A percentile compares a stretch with the other conserved stretches of the same genome.
Conservation (phyloP, 2,888 invertebrate genomes). For the Dexiosoma caninum region DNA sequence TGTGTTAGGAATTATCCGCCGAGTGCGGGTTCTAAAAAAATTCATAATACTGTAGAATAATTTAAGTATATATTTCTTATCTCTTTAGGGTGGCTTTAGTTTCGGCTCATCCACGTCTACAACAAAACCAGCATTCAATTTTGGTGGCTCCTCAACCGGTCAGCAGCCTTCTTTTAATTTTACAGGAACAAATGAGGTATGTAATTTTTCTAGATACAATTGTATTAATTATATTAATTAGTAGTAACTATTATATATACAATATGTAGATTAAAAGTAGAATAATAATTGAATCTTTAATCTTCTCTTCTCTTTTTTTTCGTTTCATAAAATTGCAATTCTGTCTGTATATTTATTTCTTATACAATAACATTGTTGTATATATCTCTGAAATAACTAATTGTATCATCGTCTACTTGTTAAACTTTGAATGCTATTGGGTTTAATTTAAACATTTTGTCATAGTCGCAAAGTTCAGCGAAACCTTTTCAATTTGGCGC, state of each 20-base stretch:
- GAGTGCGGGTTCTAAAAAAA: too few relatives aligned
- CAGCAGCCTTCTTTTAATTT: slow-evolving; percentile 72
- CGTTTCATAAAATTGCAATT: slow-evolving; percentile 32
- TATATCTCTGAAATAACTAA: slow-evolving; percentile 35
- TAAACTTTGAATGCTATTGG: slow-evolving; percentile 34
- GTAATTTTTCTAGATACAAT: slow-evolving; percentile 16
- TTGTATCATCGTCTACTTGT: slow-evolving; percentile 47
- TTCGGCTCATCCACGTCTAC: slow-evolving; percentile 57
- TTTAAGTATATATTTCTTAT: slow-evolving; percentile 5
- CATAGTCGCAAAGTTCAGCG: slow-evolving; percentile 65
- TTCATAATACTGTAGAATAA: too few relatives aligned
- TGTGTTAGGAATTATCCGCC: too few relatives aligned
- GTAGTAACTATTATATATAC: slow-evolving; percentile 4
- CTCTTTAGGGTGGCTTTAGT: slow-evolving; percentile 64
- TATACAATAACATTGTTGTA: slow-evolving; percentile 38
- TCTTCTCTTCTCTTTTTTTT: slow-evolving; percentile 56
- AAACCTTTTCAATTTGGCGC: slow-evolving; percentile 74
- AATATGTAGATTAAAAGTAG: slow-evolving; percentile 26
- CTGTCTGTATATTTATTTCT: slow-evolving; percentile 30
- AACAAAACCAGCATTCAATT: slow-evolving; percentile 72
- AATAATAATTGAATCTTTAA: slow-evolving; percentile 47
- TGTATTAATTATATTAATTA: slow-evolving; percentile 3
- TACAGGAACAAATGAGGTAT: slow-evolving; percentile 68
- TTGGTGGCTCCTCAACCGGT: slow-evolving; percentile 65
- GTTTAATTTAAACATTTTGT: slow-evolving; percentile 21